A percentile compares a stretch with the other conserved stretches of the same genome.
phyloP scores from a whole-genome alignment of 35 echinoderm and acorn worm species.

The Lytechinus variegatus region DNA sequence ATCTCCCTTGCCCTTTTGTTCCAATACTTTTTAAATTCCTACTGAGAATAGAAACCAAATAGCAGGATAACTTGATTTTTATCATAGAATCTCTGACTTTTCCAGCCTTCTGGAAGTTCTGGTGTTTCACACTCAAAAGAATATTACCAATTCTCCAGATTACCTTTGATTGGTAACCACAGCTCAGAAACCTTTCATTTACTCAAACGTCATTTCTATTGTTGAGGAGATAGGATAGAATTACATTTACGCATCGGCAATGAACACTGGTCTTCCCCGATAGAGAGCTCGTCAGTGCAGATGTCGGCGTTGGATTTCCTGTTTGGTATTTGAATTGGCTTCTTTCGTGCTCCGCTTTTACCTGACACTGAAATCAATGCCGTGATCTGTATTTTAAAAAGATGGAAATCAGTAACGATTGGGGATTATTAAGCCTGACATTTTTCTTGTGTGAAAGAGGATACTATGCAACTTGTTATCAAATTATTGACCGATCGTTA shows the following conservation, averaged over 20 bases:
- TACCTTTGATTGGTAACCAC: not conserved
- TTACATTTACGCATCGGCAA: not conserved
- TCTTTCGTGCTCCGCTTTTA: not conserved
- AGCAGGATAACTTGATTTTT: not conserved
- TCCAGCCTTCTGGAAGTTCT: not conserved
- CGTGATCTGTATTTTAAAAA: not conserved
- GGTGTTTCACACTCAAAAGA: not conserved
- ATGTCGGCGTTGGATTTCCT: not conserved
- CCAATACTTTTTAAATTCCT: not conserved
- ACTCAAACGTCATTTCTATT: not conserved
- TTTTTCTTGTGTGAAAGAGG: no score
- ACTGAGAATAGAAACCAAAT: not conserved
- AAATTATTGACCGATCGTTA: no score
- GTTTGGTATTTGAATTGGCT: not conserved
- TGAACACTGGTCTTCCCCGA: not conserved
- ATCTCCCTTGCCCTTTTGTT: not conserved
- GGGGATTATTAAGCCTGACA: no score
- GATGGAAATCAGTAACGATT: not conserved
- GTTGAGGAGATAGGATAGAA: not conserved
- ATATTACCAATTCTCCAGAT: not conserved
- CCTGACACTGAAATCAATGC: not conserved
- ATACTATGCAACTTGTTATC: no score
- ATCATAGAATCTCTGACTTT: not conserved
- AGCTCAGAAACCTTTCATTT: not conserved
- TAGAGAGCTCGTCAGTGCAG: not conserved